These are phyloP conservation scores for Ophraella communa DNA, from an alignment of 2,888 invertebrate species.

Conservation along the genomic window DNA sequence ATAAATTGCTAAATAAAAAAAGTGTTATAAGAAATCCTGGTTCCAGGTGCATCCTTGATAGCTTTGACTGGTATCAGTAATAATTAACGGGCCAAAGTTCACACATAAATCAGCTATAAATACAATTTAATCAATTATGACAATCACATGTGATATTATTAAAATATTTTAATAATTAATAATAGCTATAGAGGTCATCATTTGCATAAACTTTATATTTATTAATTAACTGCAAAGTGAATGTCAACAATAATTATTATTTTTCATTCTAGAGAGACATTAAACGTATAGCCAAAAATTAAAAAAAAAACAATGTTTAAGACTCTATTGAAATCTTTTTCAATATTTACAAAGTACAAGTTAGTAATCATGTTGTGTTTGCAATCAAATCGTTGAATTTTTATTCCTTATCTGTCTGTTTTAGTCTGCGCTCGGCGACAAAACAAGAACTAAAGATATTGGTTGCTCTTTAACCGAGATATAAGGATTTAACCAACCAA, in stretches of 20 bases:
- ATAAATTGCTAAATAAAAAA: too few relatives aligned
- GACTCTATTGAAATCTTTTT: too few relatives aligned
- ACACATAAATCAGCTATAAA: constrained; percentile 29
- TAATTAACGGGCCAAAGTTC: constrained; percentile 26
- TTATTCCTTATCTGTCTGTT: too few relatives aligned
- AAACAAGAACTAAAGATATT: too few relatives aligned
- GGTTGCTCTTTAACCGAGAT: too few relatives aligned
- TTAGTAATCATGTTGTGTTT: too few relatives aligned
- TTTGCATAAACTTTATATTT: constrained; percentile 24
- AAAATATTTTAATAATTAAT: constrained; percentile 31
- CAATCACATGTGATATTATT: constrained; percentile 31
- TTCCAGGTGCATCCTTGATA: constrained; percentile 13
- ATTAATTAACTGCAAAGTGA: constrained; percentile 3
- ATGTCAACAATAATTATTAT: background rate
- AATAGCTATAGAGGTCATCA: constrained; percentile 38
- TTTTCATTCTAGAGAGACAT: background rate
- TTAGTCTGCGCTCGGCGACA: too few relatives aligned
- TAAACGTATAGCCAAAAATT: background rate
- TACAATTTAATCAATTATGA: constrained; percentile 30
- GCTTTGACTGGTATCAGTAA: constrained; percentile 17
- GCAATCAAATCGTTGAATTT: too few relatives aligned
- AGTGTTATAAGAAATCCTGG: constrained; percentile 3
- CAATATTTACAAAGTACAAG: too few relatives aligned
- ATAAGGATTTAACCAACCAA: too few relatives aligned
- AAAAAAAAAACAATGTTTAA: background rate